A percentile compares a stretch with the other conserved stretches of the same genome.
Evolutionary conservation across 2,888 invertebrate genomes (phyloP).

Genomic region (Carabus problematicus): DNA sequence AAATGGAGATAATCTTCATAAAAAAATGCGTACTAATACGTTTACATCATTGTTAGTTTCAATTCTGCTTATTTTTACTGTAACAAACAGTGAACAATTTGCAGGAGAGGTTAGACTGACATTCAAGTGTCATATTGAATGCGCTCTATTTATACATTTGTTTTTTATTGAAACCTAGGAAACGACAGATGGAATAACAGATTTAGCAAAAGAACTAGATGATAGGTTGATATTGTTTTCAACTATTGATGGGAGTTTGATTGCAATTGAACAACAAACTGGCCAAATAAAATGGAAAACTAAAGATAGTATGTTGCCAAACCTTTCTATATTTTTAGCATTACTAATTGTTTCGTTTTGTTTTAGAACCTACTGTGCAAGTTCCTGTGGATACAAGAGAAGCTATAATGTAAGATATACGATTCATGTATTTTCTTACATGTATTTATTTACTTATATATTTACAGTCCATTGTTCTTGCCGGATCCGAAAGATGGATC

Average conservation of each 20-base stretch:
- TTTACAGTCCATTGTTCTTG: slow-evolving; percentile 80
- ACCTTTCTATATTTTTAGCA: slow-evolving; percentile 2
- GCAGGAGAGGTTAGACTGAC: slow-evolving; percentile 12
- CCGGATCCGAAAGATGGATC: slow-evolving; percentile 98
- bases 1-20: too few species aligned
- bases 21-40: background rate
- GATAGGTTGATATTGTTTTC: slow-evolving; percentile 85
- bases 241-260: slow-evolving; percentile 91
- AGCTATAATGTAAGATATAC: slow-evolving; percentile 55
- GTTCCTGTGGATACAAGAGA: slow-evolving; percentile 72
- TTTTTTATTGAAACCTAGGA: slow-evolving; percentile 24
- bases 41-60: background rate
- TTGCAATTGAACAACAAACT: slow-evolving; percentile 85
- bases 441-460: slow-evolving; percentile 48
- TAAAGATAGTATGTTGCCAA: slow-evolving; percentile 75
- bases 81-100: slow-evolving; percentile 12
- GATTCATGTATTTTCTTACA: slow-evolving; percentile 52
- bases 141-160: background rate
- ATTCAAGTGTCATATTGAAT: slow-evolving; percentile 16
- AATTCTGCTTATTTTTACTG: background rate
- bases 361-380: slow-evolving; percentile 88
- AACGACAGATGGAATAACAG: slow-evolving; percentile 57
- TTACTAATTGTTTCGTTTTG: slow-evolving; percentile 42
- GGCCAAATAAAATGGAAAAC: slow-evolving; percentile 91
- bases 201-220: slow-evolving; percentile 71